Evolutionary conservation across 2,797 vertebrate species (phyloP).

Genomic region (Cirrhinus molitorella): DNA sequence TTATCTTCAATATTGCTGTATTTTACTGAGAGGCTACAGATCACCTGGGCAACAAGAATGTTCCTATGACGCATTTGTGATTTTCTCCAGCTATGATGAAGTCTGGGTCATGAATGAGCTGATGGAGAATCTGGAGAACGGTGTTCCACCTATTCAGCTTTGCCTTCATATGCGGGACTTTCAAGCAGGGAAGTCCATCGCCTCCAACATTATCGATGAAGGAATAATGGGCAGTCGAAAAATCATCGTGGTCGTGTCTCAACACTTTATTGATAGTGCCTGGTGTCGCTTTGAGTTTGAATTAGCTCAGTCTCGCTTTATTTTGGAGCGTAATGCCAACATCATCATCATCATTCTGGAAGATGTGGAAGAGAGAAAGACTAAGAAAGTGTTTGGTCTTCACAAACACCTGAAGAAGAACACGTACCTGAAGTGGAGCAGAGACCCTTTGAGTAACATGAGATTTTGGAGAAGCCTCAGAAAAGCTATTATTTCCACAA

Average conservation of each 20-base stretch:
- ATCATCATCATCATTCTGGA: conserved; percentile 82
- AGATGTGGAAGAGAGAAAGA: conserved; percentile 73
- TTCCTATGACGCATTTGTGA: conserved; percentile 83
- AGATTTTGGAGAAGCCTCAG: conserved; percentile 80
- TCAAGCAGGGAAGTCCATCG: conserved; percentile 77
- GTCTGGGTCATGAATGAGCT: conserved; percentile 82
- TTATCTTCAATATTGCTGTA: conserved; percentile 51
- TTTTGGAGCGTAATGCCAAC: conserved; percentile 76
- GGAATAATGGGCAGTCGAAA: conserved; percentile 81
- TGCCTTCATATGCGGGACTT: conserved; percentile 84
- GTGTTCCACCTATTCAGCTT: conserved; percentile 75
- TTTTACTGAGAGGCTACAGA: conserved; percentile 56
- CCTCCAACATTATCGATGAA: conserved; percentile 83
- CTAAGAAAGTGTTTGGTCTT: conserved; percentile 76
- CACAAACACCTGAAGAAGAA: conserved; percentile 81
- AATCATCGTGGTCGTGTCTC: conserved; percentile 73
- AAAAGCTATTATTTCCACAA: conserved; percentile 48
- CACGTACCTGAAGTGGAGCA: conserved; percentile 83
- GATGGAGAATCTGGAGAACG: conserved; percentile 79
- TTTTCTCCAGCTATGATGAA: conserved; percentile 84
- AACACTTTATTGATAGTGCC: conserved; percentile 66
- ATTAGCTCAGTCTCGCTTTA: conserved; percentile 75
- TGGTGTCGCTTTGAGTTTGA: conserved; percentile 78
- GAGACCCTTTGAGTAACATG: conserved; percentile 71
- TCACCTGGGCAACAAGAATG: conserved; percentile 40